Evolutionary conservation across 1,140 invertebrate genomes (phyloP), one percentile per base, ranked within the genome.

Genomic region (Pseudachorutes palmiensis): DNA sequence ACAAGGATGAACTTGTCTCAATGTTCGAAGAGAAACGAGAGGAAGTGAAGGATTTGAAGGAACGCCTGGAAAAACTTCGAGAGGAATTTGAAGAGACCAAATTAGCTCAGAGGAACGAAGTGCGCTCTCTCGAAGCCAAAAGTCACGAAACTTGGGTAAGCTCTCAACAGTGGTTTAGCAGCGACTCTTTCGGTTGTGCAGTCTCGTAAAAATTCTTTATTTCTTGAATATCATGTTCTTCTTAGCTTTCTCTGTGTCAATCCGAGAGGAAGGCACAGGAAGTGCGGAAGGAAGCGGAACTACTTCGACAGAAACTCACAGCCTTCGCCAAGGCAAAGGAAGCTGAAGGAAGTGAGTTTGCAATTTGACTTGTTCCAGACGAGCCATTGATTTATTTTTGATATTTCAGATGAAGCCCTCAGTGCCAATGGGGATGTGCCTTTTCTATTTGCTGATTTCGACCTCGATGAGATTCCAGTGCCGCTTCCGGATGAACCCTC

Each of bases 221-320:
- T 31, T 22, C 0, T 16, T 59, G 12, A 32, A 24, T 2, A 29
- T 33, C 2, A 63, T 28, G 57, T 64, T 60, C 31, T 22, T 58
- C 55, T 28, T 48, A 74, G 72, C 49, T 74, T 2, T 65, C 67
- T 48, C 48, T 74, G 33, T 74, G 72, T 33, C 72, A 74, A 64
- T 66, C 72, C 0, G 72, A 74, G 36, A 57, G 72, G n/a, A 74
- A 69, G 59, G 62, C 64, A 26, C 64, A 71, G 30, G 72, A 74
- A 62, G 66, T 68, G 0, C 36, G 64, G 1, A 71, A 74, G 41
- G 68, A 74, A 60, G 55, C 65, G 9, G 70, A 74, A 31, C n/a
- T 66, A 28, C 26, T 71, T 2, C 62, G 72, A 16, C 68, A 71
- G 36, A 69, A 66, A 36, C 58, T 74, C 19, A 69, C 64, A 28